These are phyloP conservation scores for Brachionus paranguensis DNA, from an alignment of 1,140 invertebrate genomes.

Conservation along the genomic window DNA sequence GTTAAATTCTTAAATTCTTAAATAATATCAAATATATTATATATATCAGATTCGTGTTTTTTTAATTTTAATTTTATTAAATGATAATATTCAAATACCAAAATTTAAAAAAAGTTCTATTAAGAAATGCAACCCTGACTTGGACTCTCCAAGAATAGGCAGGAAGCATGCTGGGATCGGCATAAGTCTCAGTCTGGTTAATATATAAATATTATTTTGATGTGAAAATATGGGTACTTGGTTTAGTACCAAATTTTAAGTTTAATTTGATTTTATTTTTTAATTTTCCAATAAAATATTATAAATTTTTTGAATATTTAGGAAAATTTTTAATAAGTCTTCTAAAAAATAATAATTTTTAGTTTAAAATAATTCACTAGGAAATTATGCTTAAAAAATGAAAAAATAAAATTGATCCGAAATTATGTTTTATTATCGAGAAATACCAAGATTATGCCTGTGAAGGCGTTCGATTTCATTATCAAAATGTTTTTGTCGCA, in stretches of 20 bases:
- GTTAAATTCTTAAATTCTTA: too few relatives aligned
- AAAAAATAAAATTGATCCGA: not conserved
- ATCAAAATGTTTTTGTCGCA: not conserved
- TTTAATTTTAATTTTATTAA: too few relatives aligned
- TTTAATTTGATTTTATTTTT: not conserved
- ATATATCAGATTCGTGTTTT: too few relatives aligned
- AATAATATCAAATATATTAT: too few relatives aligned
- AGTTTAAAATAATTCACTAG: not conserved
- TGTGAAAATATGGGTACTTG: too few relatives aligned
- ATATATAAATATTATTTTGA: too few relatives aligned
- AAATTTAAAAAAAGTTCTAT: too few relatives aligned
- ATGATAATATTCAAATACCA: too few relatives aligned
- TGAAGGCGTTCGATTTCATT: not conserved
- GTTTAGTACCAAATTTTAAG: not conserved
- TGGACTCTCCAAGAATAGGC: too few relatives aligned
- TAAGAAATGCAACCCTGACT: too few relatives aligned
- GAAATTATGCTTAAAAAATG: not conserved
- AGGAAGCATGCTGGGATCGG: too few relatives aligned
- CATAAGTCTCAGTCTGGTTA: too few relatives aligned
- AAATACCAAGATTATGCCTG: not conserved
- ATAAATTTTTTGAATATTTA: not conserved
- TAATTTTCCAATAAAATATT: not conserved
- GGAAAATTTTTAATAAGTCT: not conserved
- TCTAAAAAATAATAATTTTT: not conserved
- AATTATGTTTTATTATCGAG: not conserved